Evolutionary conservation across 2,113 vertebrate genomes (phyloP).

Genomic region (Phalacrocorax carbo): DNA sequence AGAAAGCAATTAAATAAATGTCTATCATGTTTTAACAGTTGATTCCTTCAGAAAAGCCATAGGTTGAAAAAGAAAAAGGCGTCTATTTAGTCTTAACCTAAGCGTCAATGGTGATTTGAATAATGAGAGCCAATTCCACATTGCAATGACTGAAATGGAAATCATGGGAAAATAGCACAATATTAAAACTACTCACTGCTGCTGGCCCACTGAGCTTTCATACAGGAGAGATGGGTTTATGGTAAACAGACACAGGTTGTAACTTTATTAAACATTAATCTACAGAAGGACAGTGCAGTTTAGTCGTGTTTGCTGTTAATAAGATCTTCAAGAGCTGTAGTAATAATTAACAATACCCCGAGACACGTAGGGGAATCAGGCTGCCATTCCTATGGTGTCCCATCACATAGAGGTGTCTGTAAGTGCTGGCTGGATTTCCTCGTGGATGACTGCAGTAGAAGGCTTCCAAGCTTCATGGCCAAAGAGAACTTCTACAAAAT

Average conservation of each 20-base stretch:
- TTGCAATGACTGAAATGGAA: conserved; percentile 25
- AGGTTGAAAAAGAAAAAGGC: background rate
- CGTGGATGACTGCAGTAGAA: background rate
- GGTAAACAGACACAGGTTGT: conserved; percentile 6
- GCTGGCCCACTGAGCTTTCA: background rate
- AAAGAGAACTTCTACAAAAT: background rate
- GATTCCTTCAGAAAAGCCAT: background rate
- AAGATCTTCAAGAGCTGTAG: background rate
- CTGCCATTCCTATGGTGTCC: background rate
- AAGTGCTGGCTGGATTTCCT: conserved; percentile 21
- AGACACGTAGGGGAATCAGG: background rate
- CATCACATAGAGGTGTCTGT: background rate
- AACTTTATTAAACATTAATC: background rate
- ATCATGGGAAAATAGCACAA: background rate
- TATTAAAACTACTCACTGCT: background rate
- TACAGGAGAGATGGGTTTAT: background rate
- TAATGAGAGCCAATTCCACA: background rate
- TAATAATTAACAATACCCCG: background rate
- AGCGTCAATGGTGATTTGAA: background rate
- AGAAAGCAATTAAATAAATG: conserved; percentile 38
- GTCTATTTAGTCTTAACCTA: background rate
- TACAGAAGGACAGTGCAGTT: background rate
- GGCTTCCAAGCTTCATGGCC: background rate
- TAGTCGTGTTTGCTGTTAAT: background rate
- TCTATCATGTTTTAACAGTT: conserved; percentile 17